Evolutionary conservation across 35 echinoderm and acorn worm genomes (phyloP).

Genomic region (Ophiothrix spiculata): DNA sequence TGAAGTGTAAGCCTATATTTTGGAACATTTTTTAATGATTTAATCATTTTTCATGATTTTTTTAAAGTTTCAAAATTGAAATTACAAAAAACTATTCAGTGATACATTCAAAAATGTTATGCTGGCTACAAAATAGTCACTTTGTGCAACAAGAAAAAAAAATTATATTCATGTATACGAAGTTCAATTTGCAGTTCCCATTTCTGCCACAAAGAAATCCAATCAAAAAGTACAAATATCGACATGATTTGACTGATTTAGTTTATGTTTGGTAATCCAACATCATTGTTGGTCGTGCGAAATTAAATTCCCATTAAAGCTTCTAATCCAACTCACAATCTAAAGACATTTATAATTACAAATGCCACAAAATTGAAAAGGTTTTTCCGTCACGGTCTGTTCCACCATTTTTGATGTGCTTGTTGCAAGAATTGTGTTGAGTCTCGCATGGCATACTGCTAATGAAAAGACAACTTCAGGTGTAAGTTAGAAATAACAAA

Average conservation of each 20-base stretch:
- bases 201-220: neutral
- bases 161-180: too few species aligned
- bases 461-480: neutral
- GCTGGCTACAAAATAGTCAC: too few species aligned
- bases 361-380: neutral
- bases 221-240: neutral
- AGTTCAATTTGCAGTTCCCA: neutral
- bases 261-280: too few species aligned
- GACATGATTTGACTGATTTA: too few species aligned
- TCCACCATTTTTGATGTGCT: neutral
- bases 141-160: too few species aligned
- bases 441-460: neutral
- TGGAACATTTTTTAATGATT: too few species aligned
- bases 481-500: neutral
- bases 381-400: neutral
- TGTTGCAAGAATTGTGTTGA: neutral
- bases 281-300: neutral
- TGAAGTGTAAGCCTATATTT: too few species aligned
- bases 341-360: slow-evolving; percentile 1
- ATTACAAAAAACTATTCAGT: too few species aligned
- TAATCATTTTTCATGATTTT: too few species aligned
- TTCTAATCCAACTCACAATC: neutral
- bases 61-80: too few species aligned
- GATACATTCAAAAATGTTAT: too few species aligned
- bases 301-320: neutral